Evolutionary conservation across 92 coral and sea anemone genomes (phyloP), one percentile per base, ranked within the genome.

Genomic region (Epizoanthus scotinus): DNA sequence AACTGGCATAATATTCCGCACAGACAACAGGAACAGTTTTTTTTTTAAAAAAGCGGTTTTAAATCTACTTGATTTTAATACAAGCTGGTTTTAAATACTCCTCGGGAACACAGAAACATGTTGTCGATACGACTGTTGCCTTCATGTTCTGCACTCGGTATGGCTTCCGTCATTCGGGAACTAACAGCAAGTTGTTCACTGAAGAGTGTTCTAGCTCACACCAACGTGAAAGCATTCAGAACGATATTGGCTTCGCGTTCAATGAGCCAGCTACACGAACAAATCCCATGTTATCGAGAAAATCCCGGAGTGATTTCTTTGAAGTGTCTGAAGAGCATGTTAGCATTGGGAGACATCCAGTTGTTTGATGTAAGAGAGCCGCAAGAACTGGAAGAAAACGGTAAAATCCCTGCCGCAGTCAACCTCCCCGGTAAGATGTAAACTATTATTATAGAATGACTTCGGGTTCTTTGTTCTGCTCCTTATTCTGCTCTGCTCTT

Each of bases 311-410:
- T 79, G 31, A 66, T 89, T 55, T 68, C 79, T 52, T 22, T 89
- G 44, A 65, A 84, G 18, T 91, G 94, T 67, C 56, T 91, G 53
- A 87, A 91, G 75, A 80, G 66, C 55, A 83, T 91, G 84, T 8
- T 89, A 21, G 72, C 47, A 22, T 75, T 80, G 22, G 86, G 84
- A 2, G 73, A 85, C 40, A 75, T 93, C 31, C 92, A 90, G 53
- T 74, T 93, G 38, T 87, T 93, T 82, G 95, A 89, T 81, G 89
- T 92, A 60, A 81, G 98, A 29, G 94, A 89, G 61, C 91, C 94
- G 56, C 70, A 90, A 63, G 93, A 92, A 31, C 78, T 89, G 18
- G 67, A 66, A 20, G 64, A 88, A 18, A 71, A 82, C 19, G 97
- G 97, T 12, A 87, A 73, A 82, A 92, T 92, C 19, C 91, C 97